phyloP scores from a whole-genome alignment of 2,888 invertebrate species.

The Trachelus stipa region DNA sequence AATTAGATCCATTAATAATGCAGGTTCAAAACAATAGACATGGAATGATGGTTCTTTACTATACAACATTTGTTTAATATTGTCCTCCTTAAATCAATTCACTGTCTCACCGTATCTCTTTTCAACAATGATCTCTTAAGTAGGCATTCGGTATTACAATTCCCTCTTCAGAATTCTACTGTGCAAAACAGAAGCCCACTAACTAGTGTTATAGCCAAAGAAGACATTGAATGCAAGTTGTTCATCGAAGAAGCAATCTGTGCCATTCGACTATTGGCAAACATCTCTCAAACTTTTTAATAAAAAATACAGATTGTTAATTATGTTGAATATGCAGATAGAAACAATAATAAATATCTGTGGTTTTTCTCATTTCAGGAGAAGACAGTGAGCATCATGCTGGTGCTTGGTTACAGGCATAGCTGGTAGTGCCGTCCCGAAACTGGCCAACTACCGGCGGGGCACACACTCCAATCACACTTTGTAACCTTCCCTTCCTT shows the following conservation, averaged over 20 bases:
- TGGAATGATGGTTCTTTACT: neutral
- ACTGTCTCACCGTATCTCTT: neutral
- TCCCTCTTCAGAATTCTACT: neutral
- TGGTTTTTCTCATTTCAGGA: constrained; percentile 38
- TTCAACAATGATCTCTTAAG: neutral
- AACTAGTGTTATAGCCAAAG: neutral
- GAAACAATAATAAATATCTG: neutral
- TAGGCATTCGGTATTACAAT: neutral
- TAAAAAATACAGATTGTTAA: neutral
- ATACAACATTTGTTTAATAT: neutral
- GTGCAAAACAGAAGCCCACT: neutral
- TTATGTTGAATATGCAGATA: neutral
- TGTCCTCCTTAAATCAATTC: neutral
- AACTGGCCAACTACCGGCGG: constrained; percentile 48
- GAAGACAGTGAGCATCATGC: constrained; percentile 53
- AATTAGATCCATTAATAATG: constrained; percentile 5
- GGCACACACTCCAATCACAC: constrained; percentile 36
- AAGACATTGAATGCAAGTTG: neutral
- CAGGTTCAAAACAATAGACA: neutral
- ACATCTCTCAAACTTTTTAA: neutral
- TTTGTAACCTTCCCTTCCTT: constrained; percentile 41
- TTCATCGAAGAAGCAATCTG: neutral
- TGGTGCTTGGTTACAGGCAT: constrained; percentile 44
- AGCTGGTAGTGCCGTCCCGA: constrained; percentile 55
- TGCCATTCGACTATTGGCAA: neutral